Conservation (phyloP, 2,797 vertebrate genomes). For the Enteromius argenteus region DNA sequence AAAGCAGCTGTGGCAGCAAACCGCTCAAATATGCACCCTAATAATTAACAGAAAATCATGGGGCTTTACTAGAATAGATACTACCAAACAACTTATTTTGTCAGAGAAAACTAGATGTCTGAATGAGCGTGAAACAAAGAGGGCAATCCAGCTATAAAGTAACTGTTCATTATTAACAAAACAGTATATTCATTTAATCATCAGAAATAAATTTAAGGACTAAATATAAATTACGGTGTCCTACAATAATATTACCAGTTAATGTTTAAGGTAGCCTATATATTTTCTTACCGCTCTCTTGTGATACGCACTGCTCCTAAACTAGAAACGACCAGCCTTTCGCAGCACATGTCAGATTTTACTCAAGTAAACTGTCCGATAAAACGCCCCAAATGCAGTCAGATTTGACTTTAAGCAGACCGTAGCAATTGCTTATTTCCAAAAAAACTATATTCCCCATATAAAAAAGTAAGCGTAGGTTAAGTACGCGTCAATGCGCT, state of each 20-base stretch:
- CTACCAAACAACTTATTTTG: constrained; percentile 8
- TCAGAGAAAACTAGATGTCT: background rate
- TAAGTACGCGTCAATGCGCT: constrained; percentile 23
- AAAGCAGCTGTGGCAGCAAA: constrained; percentile 20
- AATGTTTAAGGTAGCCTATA: background rate
- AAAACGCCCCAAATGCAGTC: constrained; percentile 57
- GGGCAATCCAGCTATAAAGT: background rate
- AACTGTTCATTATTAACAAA: constrained; percentile 20
- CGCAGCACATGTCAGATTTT: constrained; percentile 46
- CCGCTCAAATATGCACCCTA: constrained; percentile 25
- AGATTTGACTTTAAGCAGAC: constrained; percentile 57
- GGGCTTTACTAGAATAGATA: background rate
- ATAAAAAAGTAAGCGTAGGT: constrained; percentile 61
- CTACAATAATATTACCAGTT: background rate
- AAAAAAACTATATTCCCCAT: constrained; percentile 66
- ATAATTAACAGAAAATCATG: constrained; percentile 34
- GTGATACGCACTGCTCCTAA: constrained; percentile 9
- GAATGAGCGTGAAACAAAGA: constrained; percentile 37
- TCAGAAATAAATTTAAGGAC: background rate
- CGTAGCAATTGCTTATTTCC: constrained; percentile 57
- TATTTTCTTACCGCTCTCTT: constrained; percentile 12
- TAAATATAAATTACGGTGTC: background rate
- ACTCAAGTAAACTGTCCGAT: constrained; percentile 57
- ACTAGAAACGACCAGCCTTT: constrained; percentile 1
- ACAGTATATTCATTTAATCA: background rate